A percentile compares a stretch with the other conserved stretches of the same genome.
phyloP scores from a whole-genome alignment of 2,797 vertebrate genomes.

The Oreochromis mossambicus region DNA sequence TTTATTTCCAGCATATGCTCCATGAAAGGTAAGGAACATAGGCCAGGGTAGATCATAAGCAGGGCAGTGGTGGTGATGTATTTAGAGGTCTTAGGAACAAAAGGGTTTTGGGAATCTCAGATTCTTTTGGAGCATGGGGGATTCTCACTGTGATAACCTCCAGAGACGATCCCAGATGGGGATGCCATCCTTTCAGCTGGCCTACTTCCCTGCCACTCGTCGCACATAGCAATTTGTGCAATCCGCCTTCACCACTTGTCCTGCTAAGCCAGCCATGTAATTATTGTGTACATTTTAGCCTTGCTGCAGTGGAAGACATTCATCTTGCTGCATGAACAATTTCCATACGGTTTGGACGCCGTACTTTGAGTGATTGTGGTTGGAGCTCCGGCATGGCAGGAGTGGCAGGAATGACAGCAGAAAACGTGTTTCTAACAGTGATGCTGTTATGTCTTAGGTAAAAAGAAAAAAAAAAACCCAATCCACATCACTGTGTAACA shows the following conservation, averaged over 20 bases:
- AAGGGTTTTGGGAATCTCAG: slow-evolving; percentile 17
- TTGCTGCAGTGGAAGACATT: slow-evolving; percentile 10
- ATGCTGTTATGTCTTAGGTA: neutral
- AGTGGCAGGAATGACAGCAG: neutral
- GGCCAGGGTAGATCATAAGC: slow-evolving; percentile 23
- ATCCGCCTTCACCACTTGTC: slow-evolving; percentile 45
- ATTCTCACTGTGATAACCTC: slow-evolving; percentile 44
- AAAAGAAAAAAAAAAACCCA: neutral
- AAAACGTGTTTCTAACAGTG: neutral
- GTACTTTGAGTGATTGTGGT: neutral
- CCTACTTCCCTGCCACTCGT: slow-evolving; percentile 59
- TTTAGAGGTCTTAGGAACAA: slow-evolving; percentile 15
- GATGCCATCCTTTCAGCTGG: slow-evolving; percentile 52
- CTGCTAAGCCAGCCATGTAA: slow-evolving; percentile 60
- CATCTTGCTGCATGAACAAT: slow-evolving; percentile 1
- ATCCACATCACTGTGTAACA: neutral
- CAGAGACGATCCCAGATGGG: slow-evolving; percentile 62
- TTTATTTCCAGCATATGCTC: slow-evolving; percentile 29
- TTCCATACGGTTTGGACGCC: neutral
- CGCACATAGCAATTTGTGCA: slow-evolving; percentile 59
- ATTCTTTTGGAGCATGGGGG: slow-evolving; percentile 15
- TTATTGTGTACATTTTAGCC: slow-evolving; percentile 52
- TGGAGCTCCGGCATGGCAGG: neutral
- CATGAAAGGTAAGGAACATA: slow-evolving; percentile 3
- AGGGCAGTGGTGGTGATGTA: slow-evolving; percentile 22